Conservation (phyloP, 1,140 invertebrate genomes). For the Euwallacea fornicatus region DNA sequence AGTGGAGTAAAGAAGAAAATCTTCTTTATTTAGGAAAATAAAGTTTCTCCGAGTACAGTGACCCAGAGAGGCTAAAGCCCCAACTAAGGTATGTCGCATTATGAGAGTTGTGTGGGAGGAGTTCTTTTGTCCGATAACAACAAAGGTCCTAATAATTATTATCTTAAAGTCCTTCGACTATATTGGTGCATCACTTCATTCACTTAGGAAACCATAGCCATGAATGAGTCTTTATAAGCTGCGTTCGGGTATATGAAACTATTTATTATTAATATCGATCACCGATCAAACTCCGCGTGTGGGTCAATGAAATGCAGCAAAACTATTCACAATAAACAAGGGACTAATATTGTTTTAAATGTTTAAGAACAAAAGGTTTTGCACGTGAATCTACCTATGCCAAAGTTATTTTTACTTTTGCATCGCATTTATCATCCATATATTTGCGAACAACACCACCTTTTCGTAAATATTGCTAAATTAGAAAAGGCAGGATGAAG, state of each 20-base stretch:
- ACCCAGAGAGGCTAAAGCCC: not conserved
- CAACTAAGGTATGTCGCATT: slow-evolving; percentile 5
- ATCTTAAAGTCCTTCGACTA: not conserved
- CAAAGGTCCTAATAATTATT: slow-evolving; percentile 1
- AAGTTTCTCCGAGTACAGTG: not conserved
- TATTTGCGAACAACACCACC: not conserved
- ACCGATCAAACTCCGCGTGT: too few species aligned
- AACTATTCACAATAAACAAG: not conserved
- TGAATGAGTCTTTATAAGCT: not conserved
- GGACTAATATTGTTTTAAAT: not conserved
- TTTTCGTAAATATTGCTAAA: not conserved
- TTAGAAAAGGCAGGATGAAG: not conserved
- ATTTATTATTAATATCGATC: too few species aligned
- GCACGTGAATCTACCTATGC: slow-evolving; percentile 3
- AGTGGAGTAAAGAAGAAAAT: not conserved
- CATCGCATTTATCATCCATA: slow-evolving; percentile 1
- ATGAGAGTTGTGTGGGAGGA: not conserved
- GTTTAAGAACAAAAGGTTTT: not conserved
- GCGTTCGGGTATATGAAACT: not conserved
- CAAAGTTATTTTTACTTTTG: slow-evolving; percentile 13
- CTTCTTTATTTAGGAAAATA: not conserved
- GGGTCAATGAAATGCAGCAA: too few species aligned
- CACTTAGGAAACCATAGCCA: not conserved
- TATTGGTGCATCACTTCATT: not conserved
- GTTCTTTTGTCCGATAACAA: not conserved